Base-by-base conservation (phyloP, 2,113 vertebrate species). In the Pseudonaja textilis region DNA sequence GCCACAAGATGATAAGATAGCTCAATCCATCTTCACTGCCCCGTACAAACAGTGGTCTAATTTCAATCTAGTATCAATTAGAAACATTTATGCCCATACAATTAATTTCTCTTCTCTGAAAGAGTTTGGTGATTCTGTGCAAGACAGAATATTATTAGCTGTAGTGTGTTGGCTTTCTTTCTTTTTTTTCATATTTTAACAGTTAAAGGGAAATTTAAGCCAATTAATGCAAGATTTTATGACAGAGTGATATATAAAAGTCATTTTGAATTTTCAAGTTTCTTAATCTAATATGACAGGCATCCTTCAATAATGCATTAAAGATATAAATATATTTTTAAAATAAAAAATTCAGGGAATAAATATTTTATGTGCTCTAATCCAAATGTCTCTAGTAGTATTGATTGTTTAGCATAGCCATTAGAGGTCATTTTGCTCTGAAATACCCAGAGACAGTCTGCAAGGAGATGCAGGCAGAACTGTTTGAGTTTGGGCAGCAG, bases 281-380 rank as follows among this genome's bases (percentile, higher is more conserved):
- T 96, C 95, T 97, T 96, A 96, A 94, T 95, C 97, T 97, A 98
- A 97, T 93, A 96, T 94, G 95, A 94, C 93, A 96, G 94, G 93
- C 92, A 94, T 92, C 93, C 93, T 96, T 97, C 95, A 96, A 96
- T 93, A 97, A 97, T 91, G 94, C 95, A 97, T 97, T 97, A 97
- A 97, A 90, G 95, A 96, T 91, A 93, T 95, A 96, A 95, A 95
- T 57, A 96, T 93, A 95, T 94, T 92, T 96, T 96, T 97, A 95
- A 96, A 95, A 96, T 22, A 93, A 96, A 93, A 96, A 97, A 97
- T 91, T 96, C 59, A 96, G 96, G 94, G 89, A 90, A 97, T 99
- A 97, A 99, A 99, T 99, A 98, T 98, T 99, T 99, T 94, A 99
- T 97, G 95, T 42, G 88, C 92, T 95, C 94, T 97, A 96, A 97